phyloP scores from a whole-genome alignment of 2,888 invertebrate species.

The Ormyrus pomaceus region DNA sequence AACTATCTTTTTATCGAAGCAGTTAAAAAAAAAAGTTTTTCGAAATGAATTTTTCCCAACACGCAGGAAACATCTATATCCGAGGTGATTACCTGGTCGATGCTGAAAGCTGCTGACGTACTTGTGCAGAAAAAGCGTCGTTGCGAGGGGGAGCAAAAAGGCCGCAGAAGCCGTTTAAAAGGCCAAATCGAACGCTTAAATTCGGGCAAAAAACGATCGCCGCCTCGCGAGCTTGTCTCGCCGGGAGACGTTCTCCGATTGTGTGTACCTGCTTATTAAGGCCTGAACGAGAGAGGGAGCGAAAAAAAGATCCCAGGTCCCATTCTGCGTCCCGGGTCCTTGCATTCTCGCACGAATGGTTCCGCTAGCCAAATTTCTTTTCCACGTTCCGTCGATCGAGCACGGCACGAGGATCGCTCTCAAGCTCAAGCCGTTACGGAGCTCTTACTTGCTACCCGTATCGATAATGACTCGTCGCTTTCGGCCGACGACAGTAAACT shows the following conservation, averaged over 20 bases:
- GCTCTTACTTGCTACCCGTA: neutral
- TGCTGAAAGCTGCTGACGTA: constrained; percentile 15
- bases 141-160: neutral
- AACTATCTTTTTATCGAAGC: too few species aligned
- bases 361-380: constrained; percentile 58
- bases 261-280: constrained; percentile 29
- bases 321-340: constrained; percentile 45
- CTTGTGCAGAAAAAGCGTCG: constrained; percentile 16
- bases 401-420: constrained; percentile 21
- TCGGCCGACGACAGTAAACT: constrained; percentile 14
- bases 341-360: constrained; percentile 59
- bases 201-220: constrained; percentile 17
- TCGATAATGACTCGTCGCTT: constrained; percentile 44
- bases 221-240: neutral
- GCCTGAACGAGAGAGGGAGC: neutral
- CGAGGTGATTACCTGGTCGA: constrained; percentile 5
- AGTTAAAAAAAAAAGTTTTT: too few species aligned
- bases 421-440: constrained; percentile 1
- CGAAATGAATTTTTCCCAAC: neutral
- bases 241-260: neutral
- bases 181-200: constrained; percentile 30
- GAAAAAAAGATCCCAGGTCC: constrained; percentile 41
- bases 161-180: constrained; percentile 4
- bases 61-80: constrained; percentile 10
- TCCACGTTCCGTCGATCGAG: constrained; percentile 47